A percentile compares a stretch with the other conserved stretches of the same genome.
phyloP scores from a whole-genome alignment of 2,797 vertebrate species.

The Onychomys torridus region DNA sequence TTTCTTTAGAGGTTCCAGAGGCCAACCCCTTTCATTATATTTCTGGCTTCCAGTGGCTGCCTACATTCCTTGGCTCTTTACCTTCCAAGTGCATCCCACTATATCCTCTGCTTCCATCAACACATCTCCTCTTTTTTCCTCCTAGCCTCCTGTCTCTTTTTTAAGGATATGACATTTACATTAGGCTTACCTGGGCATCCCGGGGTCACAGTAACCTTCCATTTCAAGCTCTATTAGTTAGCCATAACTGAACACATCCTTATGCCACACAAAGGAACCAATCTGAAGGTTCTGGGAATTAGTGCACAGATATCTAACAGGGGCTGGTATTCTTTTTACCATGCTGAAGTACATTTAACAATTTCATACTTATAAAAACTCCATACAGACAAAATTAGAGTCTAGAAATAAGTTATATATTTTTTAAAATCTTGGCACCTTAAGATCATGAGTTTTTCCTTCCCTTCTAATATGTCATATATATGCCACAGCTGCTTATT shows the following conservation, averaged over 20 bases:
- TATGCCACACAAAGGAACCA: background rate
- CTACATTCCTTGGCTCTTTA: background rate
- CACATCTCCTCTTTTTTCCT: background rate
- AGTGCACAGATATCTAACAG: background rate
- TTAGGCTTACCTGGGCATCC: background rate
- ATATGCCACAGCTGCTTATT: slow-evolving; percentile 39
- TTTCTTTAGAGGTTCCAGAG: background rate
- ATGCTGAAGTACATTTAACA: slow-evolving; percentile 16
- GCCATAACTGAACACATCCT: background rate
- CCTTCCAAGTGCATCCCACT: background rate
- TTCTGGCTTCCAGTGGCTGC: background rate
- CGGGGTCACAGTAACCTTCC: background rate
- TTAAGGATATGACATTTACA: background rate
- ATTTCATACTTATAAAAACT: background rate
- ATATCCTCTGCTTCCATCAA: background rate
- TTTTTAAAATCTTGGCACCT: background rate
- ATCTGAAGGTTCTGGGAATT: slow-evolving; percentile 12
- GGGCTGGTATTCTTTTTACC: background rate
- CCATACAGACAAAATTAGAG: slow-evolving; percentile 8
- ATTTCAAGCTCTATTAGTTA: slow-evolving; percentile 3
- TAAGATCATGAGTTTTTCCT: slow-evolving; percentile 44
- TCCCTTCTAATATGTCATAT: background rate
- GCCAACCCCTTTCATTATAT: background rate
- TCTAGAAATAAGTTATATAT: slow-evolving; percentile 20
- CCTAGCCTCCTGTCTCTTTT: background rate